A percentile compares a stretch with the other conserved stretches of the same genome.
Conservation (phyloP, 2,113 vertebrate genomes). For the Vicugna pacos region DNA sequence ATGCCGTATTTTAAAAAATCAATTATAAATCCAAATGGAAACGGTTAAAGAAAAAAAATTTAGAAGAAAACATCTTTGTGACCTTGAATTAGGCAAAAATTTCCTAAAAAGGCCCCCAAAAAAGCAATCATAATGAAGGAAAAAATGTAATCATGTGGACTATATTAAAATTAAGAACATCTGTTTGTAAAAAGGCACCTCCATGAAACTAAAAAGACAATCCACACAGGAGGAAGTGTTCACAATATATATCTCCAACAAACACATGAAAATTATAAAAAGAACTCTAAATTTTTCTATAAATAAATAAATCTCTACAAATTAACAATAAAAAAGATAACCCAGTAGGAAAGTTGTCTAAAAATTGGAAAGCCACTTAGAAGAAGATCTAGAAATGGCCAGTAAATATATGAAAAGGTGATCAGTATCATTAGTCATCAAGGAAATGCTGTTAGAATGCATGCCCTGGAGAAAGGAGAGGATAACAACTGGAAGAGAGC, state of each 20-base stretch:
- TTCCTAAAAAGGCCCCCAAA: neutral
- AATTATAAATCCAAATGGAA: neutral
- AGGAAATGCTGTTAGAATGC: neutral
- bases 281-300: neutral
- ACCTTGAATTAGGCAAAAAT: neutral
- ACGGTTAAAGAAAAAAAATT: neutral
- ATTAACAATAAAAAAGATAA: neutral
- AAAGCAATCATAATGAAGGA: neutral
- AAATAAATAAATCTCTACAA: neutral
- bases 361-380: neutral
- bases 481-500: neutral
- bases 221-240: neutral
- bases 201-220: neutral
- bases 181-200: neutral
- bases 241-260: neutral
- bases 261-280: neutral
- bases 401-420: neutral
- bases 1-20: neutral
- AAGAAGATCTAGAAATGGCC: neutral
- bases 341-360: neutral
- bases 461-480: neutral
- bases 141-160: neutral
- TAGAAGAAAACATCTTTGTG: neutral
- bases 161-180: neutral
- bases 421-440: neutral